Conservation (phyloP, 2,797 vertebrate species). For the Limosa lapponica region DNA sequence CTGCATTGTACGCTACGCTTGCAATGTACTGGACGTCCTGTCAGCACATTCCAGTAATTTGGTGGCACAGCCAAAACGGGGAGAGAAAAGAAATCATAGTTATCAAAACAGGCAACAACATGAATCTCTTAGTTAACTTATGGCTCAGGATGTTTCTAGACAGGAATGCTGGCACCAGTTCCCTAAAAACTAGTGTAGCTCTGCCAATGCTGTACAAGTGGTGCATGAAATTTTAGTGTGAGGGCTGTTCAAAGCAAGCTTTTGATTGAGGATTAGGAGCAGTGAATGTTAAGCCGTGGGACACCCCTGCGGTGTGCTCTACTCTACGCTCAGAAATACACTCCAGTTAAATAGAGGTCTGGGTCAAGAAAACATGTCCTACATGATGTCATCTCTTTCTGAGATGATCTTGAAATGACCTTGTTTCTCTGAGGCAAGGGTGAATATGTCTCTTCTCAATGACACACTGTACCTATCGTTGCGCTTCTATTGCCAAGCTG, state of each 20-base stretch:
- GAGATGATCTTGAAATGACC: constrained; percentile 3
- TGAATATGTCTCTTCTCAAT: neutral
- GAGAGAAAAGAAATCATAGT: neutral
- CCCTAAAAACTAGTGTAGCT: constrained; percentile 1
- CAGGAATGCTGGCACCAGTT: constrained; percentile 29
- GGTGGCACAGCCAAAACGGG: neutral
- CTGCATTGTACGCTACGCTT: neutral
- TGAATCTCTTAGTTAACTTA: constrained; percentile 31
- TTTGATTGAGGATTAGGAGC: constrained; percentile 52
- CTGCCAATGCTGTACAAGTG: constrained; percentile 18
- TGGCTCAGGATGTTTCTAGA: constrained; percentile 31
- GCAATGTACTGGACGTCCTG: neutral
- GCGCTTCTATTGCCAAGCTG: neutral
- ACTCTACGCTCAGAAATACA: neutral
- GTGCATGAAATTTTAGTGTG: constrained; percentile 57
- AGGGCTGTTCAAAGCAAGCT: constrained; percentile 34
- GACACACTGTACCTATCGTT: neutral
- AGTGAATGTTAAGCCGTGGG: constrained; percentile 14
- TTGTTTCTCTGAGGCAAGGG: neutral
- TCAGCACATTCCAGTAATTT: constrained; percentile 18
- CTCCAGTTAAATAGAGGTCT: neutral
- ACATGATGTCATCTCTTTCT: constrained; percentile 12
- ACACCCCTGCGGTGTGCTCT: neutral
- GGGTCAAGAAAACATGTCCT: constrained; percentile 11
- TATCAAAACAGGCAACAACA: constrained; percentile 14